Evolutionary conservation across 2,888 invertebrate genomes (phyloP).

Genomic region (Lathronympha strigana): DNA sequence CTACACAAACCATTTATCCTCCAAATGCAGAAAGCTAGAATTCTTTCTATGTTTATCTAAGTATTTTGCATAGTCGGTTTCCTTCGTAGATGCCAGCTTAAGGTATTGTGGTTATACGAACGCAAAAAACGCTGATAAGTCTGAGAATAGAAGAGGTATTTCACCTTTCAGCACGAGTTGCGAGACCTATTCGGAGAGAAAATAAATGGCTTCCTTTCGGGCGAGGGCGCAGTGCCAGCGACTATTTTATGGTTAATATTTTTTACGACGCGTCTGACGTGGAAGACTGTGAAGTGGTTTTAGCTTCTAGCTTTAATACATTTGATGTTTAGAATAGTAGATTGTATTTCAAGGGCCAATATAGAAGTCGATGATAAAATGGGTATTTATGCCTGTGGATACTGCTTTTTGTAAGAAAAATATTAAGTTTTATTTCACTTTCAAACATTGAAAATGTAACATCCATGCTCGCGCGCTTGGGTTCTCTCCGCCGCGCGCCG

Average conservation of each 20-base stretch:
- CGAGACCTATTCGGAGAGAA: slow-evolving; percentile 42
- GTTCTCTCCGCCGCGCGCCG: no score
- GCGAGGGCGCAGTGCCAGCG: slow-evolving; percentile 22
- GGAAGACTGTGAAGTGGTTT: neutral
- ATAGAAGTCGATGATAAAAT: no score
- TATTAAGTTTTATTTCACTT: no score
- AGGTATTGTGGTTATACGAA: slow-evolving; percentile 39
- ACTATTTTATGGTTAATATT: slow-evolving; percentile 1
- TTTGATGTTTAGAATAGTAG: neutral
- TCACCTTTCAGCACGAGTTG: slow-evolving; percentile 42
- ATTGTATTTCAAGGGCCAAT: no score
- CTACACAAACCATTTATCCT: neutral
- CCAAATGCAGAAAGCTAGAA: slow-evolving; percentile 2
- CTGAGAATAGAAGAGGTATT: slow-evolving; percentile 38
- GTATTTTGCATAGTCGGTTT: slow-evolving; percentile 34
- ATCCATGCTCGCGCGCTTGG: no score
- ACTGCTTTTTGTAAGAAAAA: no score
- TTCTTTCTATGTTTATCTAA: slow-evolving; percentile 19
- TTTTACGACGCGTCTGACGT: neutral
- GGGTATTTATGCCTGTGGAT: no score
- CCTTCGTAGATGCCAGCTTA: slow-evolving; percentile 28
- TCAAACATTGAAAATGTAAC: no score
- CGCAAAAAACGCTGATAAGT: slow-evolving; percentile 42
- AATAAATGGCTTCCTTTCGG: slow-evolving; percentile 42
- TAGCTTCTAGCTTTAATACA: neutral